A percentile compares a stretch with the other conserved stretches of the same genome.
Evolutionary conservation across 2,797 vertebrate species (phyloP).

Genomic region (Mastacembelus armatus): DNA sequence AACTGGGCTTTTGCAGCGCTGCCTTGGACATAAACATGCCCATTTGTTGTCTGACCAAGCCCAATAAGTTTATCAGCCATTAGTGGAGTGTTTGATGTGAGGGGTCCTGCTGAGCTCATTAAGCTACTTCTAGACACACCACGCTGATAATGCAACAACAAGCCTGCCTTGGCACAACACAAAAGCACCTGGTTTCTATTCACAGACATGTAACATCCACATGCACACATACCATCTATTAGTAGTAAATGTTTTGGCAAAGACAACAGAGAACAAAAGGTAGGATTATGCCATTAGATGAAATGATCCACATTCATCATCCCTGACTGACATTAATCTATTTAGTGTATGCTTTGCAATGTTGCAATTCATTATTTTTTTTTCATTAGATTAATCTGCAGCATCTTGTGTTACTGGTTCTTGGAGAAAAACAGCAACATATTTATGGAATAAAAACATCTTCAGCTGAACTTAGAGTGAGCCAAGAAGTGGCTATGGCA

Average conservation of each 20-base stretch:
- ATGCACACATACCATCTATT: slow-evolving; percentile 19
- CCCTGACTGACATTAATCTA: background rate
- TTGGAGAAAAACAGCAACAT: too few relatives aligned
- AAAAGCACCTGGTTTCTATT: slow-evolving; percentile 78
- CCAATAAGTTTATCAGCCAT: slow-evolving; percentile 67
- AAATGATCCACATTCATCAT: slow-evolving; percentile 12
- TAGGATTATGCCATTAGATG: background rate
- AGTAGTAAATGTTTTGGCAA: slow-evolving; percentile 23
- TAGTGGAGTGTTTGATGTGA: slow-evolving; percentile 72
- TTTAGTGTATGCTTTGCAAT: background rate
- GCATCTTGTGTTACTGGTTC: too few relatives aligned
- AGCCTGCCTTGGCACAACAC: slow-evolving; percentile 43
- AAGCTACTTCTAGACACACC: slow-evolving; percentile 56
- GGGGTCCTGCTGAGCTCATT: slow-evolving; percentile 68
- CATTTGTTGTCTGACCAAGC: slow-evolving; percentile 62
- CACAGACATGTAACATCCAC: slow-evolving; percentile 35
- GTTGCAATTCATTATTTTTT: too few relatives aligned
- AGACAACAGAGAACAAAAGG: slow-evolving; percentile 24
- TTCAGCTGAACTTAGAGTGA: too few relatives aligned
- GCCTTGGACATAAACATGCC: slow-evolving; percentile 33
- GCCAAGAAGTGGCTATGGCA: too few relatives aligned
- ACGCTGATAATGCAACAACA: slow-evolving; percentile 75
- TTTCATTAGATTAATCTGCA: too few relatives aligned
- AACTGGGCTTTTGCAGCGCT: slow-evolving; percentile 28
- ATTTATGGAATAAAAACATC: too few relatives aligned